Conservation (phyloP, 1,140 invertebrate species). For the Phymastichus coffea region DNA sequence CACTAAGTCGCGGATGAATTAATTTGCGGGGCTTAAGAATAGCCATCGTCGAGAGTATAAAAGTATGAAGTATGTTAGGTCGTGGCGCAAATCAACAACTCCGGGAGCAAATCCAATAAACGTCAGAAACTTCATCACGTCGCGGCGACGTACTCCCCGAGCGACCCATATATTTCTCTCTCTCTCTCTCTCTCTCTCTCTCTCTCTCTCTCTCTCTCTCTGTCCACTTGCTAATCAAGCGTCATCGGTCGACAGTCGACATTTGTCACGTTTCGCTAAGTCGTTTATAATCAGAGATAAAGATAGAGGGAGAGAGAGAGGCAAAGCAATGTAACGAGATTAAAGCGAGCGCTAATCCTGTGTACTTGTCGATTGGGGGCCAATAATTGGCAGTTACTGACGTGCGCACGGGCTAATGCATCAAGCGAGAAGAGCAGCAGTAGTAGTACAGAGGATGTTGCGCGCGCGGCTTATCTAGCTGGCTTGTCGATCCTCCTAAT, state of each 20-base stretch:
- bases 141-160: background rate
- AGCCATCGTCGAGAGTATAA: no score
- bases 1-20: no score
- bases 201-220: no score
- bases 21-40: no score
- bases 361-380: background rate
- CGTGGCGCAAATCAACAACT: background rate
- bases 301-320: background rate
- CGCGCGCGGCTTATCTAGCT: background rate
- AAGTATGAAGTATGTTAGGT: no score
- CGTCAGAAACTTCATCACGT: background rate
- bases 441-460: background rate
- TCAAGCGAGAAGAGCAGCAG: background rate
- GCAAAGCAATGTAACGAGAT: constrained; percentile 5
- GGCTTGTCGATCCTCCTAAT: constrained; percentile 4
- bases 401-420: no score
- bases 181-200: no score
- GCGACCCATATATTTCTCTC: constrained; percentile 12
- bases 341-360: constrained; percentile 1
- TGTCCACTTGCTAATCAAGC: background rate
- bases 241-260: constrained; percentile 2
- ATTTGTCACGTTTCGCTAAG: constrained; percentile 22
- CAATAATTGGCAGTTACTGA: constrained; percentile 17
- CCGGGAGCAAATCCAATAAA: background rate
- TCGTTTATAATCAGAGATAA: constrained; percentile 12